Percentiles rank a stretch among this genome's conserved stretches.
Conservation (phyloP, 2,797 vertebrate species). For the Prionace glauca region DNA sequence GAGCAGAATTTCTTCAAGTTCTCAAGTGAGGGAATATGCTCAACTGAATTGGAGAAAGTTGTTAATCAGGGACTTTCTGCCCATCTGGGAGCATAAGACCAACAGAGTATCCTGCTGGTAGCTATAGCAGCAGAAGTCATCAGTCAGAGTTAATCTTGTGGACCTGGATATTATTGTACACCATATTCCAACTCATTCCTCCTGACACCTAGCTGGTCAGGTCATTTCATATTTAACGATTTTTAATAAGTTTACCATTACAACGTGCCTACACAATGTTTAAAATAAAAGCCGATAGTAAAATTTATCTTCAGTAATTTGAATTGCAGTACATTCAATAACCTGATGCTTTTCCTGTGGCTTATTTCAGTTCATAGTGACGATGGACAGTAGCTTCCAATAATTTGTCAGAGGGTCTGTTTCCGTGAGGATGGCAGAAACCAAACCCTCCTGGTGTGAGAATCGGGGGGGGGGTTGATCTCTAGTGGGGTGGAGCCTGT, state of each 20-base stretch:
- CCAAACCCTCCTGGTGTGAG: too few relatives aligned
- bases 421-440: too few relatives aligned
- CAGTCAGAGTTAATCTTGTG: conserved; percentile 64
- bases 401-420: too few relatives aligned
- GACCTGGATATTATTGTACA: conserved; percentile 63
- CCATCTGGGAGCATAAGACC: conserved; percentile 64
- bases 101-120: conserved; percentile 68
- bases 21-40: background rate
- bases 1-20: too few relatives aligned
- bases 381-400: conserved; percentile 39
- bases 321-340: conserved; percentile 49
- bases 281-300: background rate
- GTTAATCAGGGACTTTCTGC: conserved; percentile 74
- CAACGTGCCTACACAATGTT: background rate
- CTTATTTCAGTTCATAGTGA: conserved; percentile 52
- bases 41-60: background rate
- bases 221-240: background rate
- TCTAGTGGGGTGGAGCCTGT: too few relatives aligned
- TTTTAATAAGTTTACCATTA: background rate
- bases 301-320: background rate
- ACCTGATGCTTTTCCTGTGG: conserved; percentile 71
- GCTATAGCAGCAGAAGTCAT: conserved; percentile 63
- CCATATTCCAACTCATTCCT: background rate
- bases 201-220: background rate
- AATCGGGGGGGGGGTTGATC: too few relatives aligned